Evolutionary conservation across 1,140 invertebrate species (phyloP).

Genomic region (Lethocerus indicus): DNA sequence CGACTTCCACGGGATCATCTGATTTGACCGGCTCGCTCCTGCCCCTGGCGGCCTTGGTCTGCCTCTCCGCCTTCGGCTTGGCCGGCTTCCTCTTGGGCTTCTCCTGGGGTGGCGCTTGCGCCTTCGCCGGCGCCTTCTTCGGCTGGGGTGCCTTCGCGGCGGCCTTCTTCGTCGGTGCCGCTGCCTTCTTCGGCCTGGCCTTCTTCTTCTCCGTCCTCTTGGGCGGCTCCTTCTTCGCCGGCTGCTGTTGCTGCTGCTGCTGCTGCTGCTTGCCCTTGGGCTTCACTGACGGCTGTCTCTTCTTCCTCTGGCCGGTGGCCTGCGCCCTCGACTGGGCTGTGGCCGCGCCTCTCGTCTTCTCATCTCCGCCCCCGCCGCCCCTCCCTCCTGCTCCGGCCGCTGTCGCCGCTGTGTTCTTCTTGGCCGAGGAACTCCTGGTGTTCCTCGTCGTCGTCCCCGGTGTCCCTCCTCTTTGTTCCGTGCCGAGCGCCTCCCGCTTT

Average conservation of each 20-base stretch:
- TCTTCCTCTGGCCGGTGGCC: too few species aligned
- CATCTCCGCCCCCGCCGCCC: too few species aligned
- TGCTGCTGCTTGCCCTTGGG: conserved; percentile 1
- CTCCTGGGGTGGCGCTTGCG: conserved; percentile 1
- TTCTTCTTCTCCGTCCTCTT: not conserved
- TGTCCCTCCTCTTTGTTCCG: too few species aligned
- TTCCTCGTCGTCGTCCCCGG: too few species aligned
- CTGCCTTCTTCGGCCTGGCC: not conserved
- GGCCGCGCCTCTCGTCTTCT: too few species aligned
- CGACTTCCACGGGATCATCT: conserved; percentile 11
- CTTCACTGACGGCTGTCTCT: not conserved
- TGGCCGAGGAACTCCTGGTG: too few species aligned
- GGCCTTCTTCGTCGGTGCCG: not conserved
- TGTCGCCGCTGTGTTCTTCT: too few species aligned
- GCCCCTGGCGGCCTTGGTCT: conserved; percentile 1
- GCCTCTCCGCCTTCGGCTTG: conserved; percentile 5
- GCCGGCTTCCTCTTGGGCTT: not conserved
- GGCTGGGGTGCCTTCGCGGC: too few species aligned
- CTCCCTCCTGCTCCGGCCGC: too few species aligned
- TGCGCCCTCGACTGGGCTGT: too few species aligned
- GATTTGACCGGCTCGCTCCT: not conserved
- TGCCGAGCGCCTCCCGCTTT: too few species aligned
- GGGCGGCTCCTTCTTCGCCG: not conserved
- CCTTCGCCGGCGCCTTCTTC: too few species aligned
- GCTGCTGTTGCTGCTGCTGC: not conserved